Conservation (phyloP, 2,888 invertebrate genomes). For the Tricholauxania praeusta region DNA sequence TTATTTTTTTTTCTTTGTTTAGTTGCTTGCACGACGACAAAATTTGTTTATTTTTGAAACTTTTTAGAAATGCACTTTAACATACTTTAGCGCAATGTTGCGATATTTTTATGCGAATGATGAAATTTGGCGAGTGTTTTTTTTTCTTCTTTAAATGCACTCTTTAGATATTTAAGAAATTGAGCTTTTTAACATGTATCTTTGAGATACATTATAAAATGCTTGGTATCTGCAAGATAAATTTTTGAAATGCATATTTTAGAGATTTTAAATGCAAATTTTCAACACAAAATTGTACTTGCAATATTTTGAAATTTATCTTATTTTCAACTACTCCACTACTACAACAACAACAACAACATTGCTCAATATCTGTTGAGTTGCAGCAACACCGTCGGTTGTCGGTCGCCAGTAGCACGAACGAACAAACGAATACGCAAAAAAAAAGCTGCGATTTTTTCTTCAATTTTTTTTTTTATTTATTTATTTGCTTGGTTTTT, state of each 20-base stretch:
- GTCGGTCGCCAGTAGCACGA: too few species aligned
- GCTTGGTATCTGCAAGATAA: too few species aligned
- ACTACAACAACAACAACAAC: neutral
- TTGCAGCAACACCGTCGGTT: slow-evolving; percentile 4
- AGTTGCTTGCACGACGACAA: neutral
- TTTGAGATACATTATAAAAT: neutral
- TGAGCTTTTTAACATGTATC: neutral
- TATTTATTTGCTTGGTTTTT: too few species aligned
- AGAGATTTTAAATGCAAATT: neutral
- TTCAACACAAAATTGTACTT: neutral
- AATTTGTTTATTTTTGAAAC: neutral
- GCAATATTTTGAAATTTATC: neutral
- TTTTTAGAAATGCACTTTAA: neutral
- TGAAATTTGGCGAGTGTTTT: neutral
- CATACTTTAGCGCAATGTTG: neutral
- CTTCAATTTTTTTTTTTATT: too few species aligned
- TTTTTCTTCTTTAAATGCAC: neutral
- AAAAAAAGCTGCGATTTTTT: too few species aligned
- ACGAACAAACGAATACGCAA: too few species aligned
- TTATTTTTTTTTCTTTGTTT: neutral
- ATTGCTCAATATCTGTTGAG: slow-evolving; percentile 28
- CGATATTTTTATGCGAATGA: neutral
- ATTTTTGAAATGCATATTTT: neutral
- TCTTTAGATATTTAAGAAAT: neutral
- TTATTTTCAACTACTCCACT: neutral